These are phyloP conservation scores for Isaurus tuberculatus DNA, from an alignment of 92 coral and sea anemone species.

Conservation along the genomic window DNA sequence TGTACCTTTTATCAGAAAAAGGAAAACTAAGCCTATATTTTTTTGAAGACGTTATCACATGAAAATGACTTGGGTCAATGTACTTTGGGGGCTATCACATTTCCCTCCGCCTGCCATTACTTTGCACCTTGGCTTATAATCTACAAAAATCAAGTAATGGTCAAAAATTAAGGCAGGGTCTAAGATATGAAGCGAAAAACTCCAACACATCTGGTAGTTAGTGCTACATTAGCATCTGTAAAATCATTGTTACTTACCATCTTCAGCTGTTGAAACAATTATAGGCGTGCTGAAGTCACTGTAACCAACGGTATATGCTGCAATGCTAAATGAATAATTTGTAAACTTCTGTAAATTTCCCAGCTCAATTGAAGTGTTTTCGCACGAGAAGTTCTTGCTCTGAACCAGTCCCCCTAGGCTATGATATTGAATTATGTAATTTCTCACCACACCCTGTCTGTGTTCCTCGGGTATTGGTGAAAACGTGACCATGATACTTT, in stretches of 20 bases:
- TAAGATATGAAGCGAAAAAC: too few relatives aligned
- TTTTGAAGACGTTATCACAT: too few relatives aligned
- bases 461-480: constrained; percentile 21
- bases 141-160: too few relatives aligned
- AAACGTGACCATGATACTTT: constrained; percentile 29
- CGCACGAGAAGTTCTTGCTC: not conserved
- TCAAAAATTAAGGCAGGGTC: too few relatives aligned
- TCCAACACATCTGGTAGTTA: too few relatives aligned
- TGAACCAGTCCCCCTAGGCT: not conserved
- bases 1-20: too few relatives aligned
- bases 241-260: not conserved
- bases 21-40: too few relatives aligned
- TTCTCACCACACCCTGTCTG: constrained; percentile 11
- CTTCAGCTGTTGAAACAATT: constrained; percentile 34
- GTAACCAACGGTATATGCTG: constrained; percentile 14
- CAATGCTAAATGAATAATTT: constrained; percentile 19
- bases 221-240: not conserved
- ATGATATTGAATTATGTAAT: not conserved
- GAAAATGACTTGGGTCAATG: too few relatives aligned
- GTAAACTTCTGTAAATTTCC: constrained; percentile 11
- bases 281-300: constrained; percentile 8
- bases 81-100: too few relatives aligned
- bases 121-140: too few relatives aligned
- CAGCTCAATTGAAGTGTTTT: not conserved
- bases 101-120: too few relatives aligned